A percentile compares a stretch with the other conserved stretches of the same genome.
Evolutionary conservation across 2,888 invertebrate genomes (phyloP).

Genomic region (Dryomyza anilis): DNA sequence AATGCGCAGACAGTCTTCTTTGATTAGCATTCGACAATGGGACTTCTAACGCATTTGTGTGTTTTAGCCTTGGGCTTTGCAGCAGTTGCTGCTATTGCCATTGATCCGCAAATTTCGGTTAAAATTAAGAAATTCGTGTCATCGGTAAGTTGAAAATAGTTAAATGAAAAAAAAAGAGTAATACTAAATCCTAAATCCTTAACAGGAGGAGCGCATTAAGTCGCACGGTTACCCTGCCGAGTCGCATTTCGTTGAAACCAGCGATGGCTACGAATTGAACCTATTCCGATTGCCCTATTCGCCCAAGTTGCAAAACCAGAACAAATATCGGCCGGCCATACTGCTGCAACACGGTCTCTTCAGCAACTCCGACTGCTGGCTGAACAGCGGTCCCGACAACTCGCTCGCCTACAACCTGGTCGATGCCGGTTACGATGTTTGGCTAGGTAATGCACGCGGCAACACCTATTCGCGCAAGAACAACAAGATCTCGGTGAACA

Average conservation of each 20-base stretch:
- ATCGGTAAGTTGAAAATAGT: background rate
- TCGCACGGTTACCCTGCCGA: conserved; percentile 68
- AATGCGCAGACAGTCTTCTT: too few species aligned
- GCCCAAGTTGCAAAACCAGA: conserved; percentile 42
- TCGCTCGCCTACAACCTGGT: conserved; percentile 53
- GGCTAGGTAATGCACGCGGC: conserved; percentile 57
- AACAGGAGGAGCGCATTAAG: conserved; percentile 53
- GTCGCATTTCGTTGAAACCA: conserved; percentile 63
- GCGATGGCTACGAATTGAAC: conserved; percentile 52
- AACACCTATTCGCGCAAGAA: conserved; percentile 53
- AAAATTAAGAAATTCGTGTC: conserved; percentile 5
- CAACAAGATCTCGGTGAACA: conserved; percentile 49
- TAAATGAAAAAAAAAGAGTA: background rate
- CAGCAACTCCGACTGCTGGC: conserved; percentile 55
- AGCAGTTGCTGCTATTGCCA: background rate
- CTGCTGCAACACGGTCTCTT: conserved; percentile 65
- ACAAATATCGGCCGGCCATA: conserved; percentile 48
- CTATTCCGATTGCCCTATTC: conserved; percentile 56
- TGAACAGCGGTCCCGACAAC: conserved; percentile 46
- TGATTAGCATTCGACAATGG: too few species aligned
- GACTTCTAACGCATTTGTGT: background rate
- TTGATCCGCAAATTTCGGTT: background rate
- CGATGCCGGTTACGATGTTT: conserved; percentile 58
- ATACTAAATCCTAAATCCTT: background rate
- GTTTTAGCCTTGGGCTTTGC: background rate